Base-by-base conservation (phyloP, 2,888 invertebrate species). In the Pristionchus exspectatus region DNA sequence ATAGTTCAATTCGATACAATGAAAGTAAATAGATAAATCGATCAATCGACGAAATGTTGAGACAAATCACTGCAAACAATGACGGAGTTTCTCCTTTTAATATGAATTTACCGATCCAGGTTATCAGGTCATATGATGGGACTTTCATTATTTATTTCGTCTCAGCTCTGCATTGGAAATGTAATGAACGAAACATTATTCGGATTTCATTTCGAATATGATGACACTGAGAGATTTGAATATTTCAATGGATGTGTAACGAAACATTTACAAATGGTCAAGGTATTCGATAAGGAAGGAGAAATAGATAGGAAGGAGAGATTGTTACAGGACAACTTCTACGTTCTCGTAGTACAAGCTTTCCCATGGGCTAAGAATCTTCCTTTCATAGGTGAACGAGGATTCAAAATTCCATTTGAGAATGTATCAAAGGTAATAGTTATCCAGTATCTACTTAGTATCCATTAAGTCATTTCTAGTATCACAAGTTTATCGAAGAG, bases 111-210 rank as follows among this genome's bases (percentile, higher is more conserved):
- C 59, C 84, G 3, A 9, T 85, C 9, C 84, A 85, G 84, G 84
- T 83, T 21, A 2, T 44, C 21, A 24, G 38, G 5, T 38, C 38
- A 5, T 7, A 10, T 10, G 24, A 63, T n/a, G 4, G 21, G 24
- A 50, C 44, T 63, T 63, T 24, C 2, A 63, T 24, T 69, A 14
- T 18, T 4, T 2, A 38, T 77, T 12, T 5, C 81, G 89, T 27
- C 44, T 1, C 90, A 93, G 91, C 69, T 93, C 3, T 91, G 92
- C 33, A 91, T 93, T 16, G 92, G 91, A n/a, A 93, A 93, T 87
- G 90, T 93, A 7, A 93, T 93, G 88, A 91, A 91, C 90, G 90
- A 92, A n/a, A 83, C 90, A 10, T 88, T 93, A 0, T 93, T 92
- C 84, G 93, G 93, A 14, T 91, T 90, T 74, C 90, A 90, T 38